Conservation (phyloP, 92 coral and sea anemone genomes). For the Epizoanthus rinbou region DNA sequence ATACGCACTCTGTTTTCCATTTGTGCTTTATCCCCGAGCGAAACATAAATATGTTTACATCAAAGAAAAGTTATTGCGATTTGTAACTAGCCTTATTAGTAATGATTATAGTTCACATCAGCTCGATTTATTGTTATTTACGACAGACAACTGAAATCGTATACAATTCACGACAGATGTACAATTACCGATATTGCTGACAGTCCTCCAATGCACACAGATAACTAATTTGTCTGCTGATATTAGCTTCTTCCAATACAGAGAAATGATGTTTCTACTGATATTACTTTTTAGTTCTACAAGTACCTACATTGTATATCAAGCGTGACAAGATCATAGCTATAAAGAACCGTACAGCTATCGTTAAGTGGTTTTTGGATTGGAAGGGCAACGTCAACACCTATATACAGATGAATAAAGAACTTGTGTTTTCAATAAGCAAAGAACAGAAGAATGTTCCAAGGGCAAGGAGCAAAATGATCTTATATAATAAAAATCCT, state of each 20-base stretch:
- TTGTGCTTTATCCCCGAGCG: too few relatives aligned
- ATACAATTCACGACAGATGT: not conserved
- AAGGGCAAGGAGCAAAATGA: not conserved
- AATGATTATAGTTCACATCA: too few relatives aligned
- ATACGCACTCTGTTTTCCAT: too few relatives aligned
- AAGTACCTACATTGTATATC: constrained; percentile 10
- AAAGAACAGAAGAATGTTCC: not conserved
- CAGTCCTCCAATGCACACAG: too few relatives aligned
- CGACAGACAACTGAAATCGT: too few relatives aligned
- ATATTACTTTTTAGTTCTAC: not conserved
- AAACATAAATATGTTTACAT: too few relatives aligned
- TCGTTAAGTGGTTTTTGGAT: not conserved
- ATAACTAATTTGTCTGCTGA: not conserved
- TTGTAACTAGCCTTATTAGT: too few relatives aligned
- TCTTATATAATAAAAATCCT: not conserved
- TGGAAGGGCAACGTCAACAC: constrained; percentile 10
- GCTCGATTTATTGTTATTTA: too few relatives aligned
- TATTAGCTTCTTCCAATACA: not conserved
- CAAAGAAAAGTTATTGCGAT: too few relatives aligned
- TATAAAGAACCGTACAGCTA: not conserved
- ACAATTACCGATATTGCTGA: not conserved
- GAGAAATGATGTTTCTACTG: too few relatives aligned
- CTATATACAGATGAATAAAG: constrained; percentile 13
- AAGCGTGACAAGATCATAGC: constrained; percentile 3
- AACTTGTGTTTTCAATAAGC: constrained; percentile 3